Evolutionary conservation across 2,888 invertebrate species (phyloP), one percentile per base, ranked within the genome.

Genomic region (Clepsis dumicolana): DNA sequence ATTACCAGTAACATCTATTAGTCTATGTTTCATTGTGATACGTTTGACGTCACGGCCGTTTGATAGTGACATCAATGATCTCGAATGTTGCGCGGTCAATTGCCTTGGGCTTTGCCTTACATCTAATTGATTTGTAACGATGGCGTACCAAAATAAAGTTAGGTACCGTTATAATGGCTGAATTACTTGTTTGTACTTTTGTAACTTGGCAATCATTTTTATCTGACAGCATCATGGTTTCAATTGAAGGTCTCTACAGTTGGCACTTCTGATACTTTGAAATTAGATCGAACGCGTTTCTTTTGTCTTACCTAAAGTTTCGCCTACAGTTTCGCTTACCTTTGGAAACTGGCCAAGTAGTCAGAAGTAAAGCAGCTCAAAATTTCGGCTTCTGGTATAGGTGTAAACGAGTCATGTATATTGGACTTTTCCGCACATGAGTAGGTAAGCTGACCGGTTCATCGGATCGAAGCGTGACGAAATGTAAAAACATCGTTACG

Each of bases 401-500:
- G 16, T 44, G 44, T 44, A 21, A 21, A 48, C 16, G 41, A 48
- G 10, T 48, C 12, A 12, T 48, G 21, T 48, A 48, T 16, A 54
- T 25, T 65, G 64, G 44, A 64, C 48, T 62, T 69, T 73, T 64
- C 69, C 53, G 16, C 48, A 21, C 65, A 69, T 67, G 71, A 64
- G 54, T 73, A 71, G 70, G 65, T 56, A 71, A 63, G 4, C 56
- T 73, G 71, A 65, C 60, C 57, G 53, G 65, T 14, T 18, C 64
- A 50, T 66, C 65, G 41, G 59, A 29, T 50, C 64, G 35, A 48
- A 21, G 53, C 71, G 72, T 75, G 72, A 75, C 71, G 75, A 75
- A 74, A 75, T 73, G 32, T 70, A 57, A 72, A 70, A 70, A 73
- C 71, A 72, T 66, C 53, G 70, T 75, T 74, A 75, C 74, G 66